These are phyloP conservation scores for Oopsacas minuta DNA, from an alignment of 37 sponge, comb jelly and placozoan genomes.

Conservation along the genomic window DNA sequence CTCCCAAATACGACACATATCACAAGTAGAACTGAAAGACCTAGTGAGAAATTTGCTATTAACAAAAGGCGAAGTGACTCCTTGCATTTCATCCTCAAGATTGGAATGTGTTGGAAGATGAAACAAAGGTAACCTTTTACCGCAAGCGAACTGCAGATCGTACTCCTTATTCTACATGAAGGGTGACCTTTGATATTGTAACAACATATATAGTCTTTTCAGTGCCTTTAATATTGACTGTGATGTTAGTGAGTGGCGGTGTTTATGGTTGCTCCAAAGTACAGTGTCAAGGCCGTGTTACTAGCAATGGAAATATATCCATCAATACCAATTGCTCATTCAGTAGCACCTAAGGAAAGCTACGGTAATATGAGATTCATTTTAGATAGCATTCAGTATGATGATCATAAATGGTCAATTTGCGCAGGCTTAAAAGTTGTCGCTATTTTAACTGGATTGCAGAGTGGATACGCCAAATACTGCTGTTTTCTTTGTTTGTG, in stretches of 20 bases:
- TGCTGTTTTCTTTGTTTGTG: neutral
- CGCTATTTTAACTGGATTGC: neutral
- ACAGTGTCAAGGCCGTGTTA: neutral
- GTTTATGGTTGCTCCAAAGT: neutral
- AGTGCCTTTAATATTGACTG: neutral
- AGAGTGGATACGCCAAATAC: neutral
- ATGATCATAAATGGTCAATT: neutral
- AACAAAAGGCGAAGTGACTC: neutral
- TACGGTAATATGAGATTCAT: neutral
- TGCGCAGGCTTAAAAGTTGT: neutral
- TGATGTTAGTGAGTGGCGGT: neutral
- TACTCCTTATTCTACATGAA: neutral
- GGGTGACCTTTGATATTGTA: neutral
- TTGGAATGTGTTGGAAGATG: neutral
- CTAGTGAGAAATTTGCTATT: conserved; percentile 16
- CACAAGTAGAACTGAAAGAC: conserved; percentile 5
- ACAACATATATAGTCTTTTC: neutral
- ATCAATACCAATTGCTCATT: neutral
- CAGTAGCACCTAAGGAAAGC: neutral
- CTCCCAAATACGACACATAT: neutral
- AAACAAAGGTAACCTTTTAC: neutral
- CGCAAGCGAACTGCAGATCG: neutral
- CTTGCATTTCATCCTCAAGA: neutral
- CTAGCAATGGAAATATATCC: neutral
- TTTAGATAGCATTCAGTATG: neutral